Conservation (phyloP, 2,797 vertebrate species). For the Sebastes dallii region DNA sequence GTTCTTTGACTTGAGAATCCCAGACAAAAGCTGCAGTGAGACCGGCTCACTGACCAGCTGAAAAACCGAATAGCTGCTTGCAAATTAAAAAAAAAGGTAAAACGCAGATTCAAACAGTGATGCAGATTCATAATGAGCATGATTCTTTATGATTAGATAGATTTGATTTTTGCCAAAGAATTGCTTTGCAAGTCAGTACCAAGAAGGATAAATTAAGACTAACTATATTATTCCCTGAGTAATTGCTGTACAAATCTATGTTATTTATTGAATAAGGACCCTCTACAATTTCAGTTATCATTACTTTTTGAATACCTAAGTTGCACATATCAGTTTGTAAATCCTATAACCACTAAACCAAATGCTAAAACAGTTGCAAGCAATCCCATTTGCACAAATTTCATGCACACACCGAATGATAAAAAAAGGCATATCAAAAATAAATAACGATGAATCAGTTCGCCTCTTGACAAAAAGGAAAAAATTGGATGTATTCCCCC, state of each 20-base stretch:
- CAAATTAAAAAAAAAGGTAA: slow-evolving; percentile 66
- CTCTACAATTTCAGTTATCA: slow-evolving; percentile 74
- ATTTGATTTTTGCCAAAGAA: slow-evolving; percentile 84
- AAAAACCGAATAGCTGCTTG: slow-evolving; percentile 70
- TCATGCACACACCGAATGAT: slow-evolving; percentile 50
- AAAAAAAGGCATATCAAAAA: slow-evolving; percentile 62
- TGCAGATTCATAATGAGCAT: slow-evolving; percentile 60
- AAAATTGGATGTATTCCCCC: slow-evolving; percentile 44
- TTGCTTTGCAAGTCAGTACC: slow-evolving; percentile 79
- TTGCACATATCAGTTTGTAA: slow-evolving; percentile 75
- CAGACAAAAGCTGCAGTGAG: slow-evolving; percentile 66
- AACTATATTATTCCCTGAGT: slow-evolving; percentile 74
- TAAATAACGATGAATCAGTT: slow-evolving; percentile 37
- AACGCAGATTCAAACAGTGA: slow-evolving; percentile 54
- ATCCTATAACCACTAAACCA: slow-evolving; percentile 56
- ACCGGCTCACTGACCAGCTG: slow-evolving; percentile 51
- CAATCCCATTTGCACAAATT: slow-evolving; percentile 74
- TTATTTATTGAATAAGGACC: slow-evolving; percentile 77
- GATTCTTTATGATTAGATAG: slow-evolving; percentile 69
- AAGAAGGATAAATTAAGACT: slow-evolving; percentile 75
- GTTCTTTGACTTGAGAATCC: slow-evolving; percentile 76
- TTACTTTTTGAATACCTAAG: slow-evolving; percentile 75
- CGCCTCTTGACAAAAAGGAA: slow-evolving; percentile 42
- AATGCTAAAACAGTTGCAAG: slow-evolving; percentile 57
- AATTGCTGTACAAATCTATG: slow-evolving; percentile 79